Evolutionary conservation across 2,797 vertebrate species (phyloP).

Genomic region (Coluber constrictor): DNA sequence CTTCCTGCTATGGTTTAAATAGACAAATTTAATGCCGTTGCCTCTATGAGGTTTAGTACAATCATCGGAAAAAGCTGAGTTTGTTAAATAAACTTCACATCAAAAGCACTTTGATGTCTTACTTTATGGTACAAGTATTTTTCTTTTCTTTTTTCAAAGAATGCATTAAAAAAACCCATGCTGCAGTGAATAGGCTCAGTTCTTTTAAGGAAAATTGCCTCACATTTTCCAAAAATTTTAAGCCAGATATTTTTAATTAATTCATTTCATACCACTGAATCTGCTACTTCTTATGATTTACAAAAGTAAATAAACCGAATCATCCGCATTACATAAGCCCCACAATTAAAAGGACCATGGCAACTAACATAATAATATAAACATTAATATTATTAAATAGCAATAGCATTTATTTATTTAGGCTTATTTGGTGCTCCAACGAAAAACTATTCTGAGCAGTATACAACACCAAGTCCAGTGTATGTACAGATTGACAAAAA

Average conservation of each 20-base stretch:
- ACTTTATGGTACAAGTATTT: conserved; percentile 60
- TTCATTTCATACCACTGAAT: not conserved
- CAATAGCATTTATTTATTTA: not conserved
- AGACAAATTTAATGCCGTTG: conserved; percentile 60
- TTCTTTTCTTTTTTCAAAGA: conserved; percentile 55
- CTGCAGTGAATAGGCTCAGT: conserved; percentile 38
- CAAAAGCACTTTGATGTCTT: conserved; percentile 69
- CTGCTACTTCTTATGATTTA: not conserved
- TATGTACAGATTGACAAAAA: not conserved
- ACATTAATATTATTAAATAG: not conserved
- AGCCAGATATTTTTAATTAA: not conserved
- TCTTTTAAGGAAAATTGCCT: conserved; percentile 63
- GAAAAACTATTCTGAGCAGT: not conserved
- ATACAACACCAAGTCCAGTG: not conserved
- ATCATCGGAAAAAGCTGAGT: conserved; percentile 65
- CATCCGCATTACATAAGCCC: not conserved
- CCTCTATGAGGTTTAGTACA: conserved; percentile 67
- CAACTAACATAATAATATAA: not conserved
- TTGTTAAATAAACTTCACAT: conserved; percentile 70
- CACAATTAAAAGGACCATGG: not conserved
- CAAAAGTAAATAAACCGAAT: not conserved
- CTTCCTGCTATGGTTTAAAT: conserved; percentile 65
- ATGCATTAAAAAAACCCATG: conserved; percentile 46
- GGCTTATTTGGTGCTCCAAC: not conserved
- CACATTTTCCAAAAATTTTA: conserved; percentile 45